Conservation (phyloP, 1,140 invertebrate genomes). For the Gerris buenoi region DNA sequence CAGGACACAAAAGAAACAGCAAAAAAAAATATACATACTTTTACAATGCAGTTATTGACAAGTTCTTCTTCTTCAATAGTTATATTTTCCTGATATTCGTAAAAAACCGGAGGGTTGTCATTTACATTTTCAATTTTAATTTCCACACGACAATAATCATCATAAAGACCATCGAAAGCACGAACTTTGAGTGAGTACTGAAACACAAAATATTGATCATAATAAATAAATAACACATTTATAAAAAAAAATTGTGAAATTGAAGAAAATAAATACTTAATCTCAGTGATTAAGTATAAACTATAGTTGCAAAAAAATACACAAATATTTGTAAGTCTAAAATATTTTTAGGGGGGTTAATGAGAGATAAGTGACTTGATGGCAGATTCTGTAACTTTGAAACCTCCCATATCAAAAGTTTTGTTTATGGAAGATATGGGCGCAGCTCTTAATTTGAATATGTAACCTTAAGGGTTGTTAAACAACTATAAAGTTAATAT, state of each 20-base stretch:
- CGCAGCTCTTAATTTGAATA: no score
- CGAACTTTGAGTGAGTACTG: constrained; percentile 56
- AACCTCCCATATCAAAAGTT: no score
- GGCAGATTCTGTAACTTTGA: no score
- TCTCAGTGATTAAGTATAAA: constrained; percentile 5
- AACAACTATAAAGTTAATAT: no score
- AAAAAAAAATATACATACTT: constrained; percentile 25
- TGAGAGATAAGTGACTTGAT: no score
- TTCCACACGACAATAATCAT: constrained; percentile 55
- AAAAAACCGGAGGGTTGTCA: constrained; percentile 65
- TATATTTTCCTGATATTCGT: constrained; percentile 43
- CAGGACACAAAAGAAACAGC: no score
- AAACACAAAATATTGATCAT: constrained; percentile 18
- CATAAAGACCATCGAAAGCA: constrained; percentile 60
- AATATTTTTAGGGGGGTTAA: no score
- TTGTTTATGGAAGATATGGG: no score
- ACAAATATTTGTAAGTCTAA: no score
- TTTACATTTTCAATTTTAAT: constrained; percentile 70
- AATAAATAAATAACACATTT: constrained; percentile 3
- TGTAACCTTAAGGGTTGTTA: no score
- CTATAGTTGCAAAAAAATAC: no score
- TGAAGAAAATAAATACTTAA: not conserved
- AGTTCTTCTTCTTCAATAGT: constrained; percentile 53
- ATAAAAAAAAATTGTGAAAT: not conserved
- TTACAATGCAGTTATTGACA: constrained; percentile 45